Conservation (phyloP, 2,888 invertebrate species). For the Tineola bisselliella region DNA sequence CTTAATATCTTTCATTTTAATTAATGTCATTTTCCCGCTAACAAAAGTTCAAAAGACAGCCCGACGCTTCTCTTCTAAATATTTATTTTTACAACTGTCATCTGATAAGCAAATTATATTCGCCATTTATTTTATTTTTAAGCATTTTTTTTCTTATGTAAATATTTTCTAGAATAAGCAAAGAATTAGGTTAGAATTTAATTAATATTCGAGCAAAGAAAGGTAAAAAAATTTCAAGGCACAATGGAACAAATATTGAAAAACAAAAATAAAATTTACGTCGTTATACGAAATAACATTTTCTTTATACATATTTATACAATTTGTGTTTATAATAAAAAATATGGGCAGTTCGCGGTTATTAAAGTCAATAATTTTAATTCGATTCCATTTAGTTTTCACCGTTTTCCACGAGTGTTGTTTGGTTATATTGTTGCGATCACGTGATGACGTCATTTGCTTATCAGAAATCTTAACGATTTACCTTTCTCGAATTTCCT, state of each 20-base stretch:
- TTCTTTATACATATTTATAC: no score
- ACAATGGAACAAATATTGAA: no score
- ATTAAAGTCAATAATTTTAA: background rate
- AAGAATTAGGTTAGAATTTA: no score
- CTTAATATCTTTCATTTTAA: background rate
- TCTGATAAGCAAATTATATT: background rate
- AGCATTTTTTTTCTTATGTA: no score
- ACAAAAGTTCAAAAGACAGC: background rate
- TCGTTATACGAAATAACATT: no score
- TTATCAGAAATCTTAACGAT: slow-evolving; percentile 43
- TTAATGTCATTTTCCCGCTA: background rate
- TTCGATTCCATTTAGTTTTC: background rate
- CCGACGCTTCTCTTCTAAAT: background rate
- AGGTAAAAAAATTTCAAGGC: no score
- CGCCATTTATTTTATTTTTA: no score
- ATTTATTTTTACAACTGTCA: background rate
- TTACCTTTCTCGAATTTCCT: slow-evolving; percentile 38
- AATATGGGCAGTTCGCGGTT: background rate
- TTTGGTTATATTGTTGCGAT: slow-evolving; percentile 18
- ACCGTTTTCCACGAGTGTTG: background rate
- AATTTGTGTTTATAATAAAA: no score
- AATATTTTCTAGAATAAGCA: no score
- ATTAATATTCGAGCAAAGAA: no score
- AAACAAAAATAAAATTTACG: no score
- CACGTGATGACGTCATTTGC: slow-evolving; percentile 44